Conservation (phyloP, 2,888 invertebrate species). For the Harpalus rubripes region DNA sequence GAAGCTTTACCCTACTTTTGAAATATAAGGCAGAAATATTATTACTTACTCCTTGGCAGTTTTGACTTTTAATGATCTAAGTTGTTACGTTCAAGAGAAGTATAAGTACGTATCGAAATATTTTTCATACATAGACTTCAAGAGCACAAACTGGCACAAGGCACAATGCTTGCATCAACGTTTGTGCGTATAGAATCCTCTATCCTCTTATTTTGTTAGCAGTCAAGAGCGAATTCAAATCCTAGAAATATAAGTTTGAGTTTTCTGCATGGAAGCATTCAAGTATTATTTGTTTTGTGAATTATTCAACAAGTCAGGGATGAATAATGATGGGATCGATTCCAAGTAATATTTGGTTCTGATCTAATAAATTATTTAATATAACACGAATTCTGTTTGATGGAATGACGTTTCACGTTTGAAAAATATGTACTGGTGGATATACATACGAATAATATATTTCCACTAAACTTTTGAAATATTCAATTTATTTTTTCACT, state of each 20-base stretch:
- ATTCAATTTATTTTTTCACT: too few relatives aligned
- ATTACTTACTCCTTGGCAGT: too few relatives aligned
- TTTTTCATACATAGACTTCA: too few relatives aligned
- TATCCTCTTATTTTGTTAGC: conserved; percentile 15
- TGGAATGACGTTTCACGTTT: not conserved
- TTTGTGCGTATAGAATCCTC: conserved; percentile 3
- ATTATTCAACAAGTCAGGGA: conserved; percentile 28
- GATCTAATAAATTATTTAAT: conserved; percentile 36
- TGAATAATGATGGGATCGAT: conserved; percentile 47
- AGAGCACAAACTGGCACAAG: too few relatives aligned
- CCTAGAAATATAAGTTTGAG: conserved; percentile 22
- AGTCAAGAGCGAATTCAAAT: conserved; percentile 17
- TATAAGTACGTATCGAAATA: too few relatives aligned
- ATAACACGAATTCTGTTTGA: conserved; percentile 29
- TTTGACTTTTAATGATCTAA: too few relatives aligned
- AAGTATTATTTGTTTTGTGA: conserved; percentile 49
- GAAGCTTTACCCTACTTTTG: too few relatives aligned
- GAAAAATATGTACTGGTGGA: too few relatives aligned
- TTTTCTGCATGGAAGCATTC: conserved; percentile 33
- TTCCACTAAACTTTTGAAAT: too few relatives aligned
- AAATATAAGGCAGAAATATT: too few relatives aligned
- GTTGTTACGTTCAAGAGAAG: too few relatives aligned
- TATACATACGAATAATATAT: too few relatives aligned
- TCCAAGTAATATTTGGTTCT: conserved; percentile 38
- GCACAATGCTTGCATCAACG: not conserved